Percentiles rank a stretch among this genome's conserved stretches.
These are phyloP conservation scores for Sciaenops ocellatus DNA, from an alignment of 2,797 vertebrate species.

Conservation along the genomic window DNA sequence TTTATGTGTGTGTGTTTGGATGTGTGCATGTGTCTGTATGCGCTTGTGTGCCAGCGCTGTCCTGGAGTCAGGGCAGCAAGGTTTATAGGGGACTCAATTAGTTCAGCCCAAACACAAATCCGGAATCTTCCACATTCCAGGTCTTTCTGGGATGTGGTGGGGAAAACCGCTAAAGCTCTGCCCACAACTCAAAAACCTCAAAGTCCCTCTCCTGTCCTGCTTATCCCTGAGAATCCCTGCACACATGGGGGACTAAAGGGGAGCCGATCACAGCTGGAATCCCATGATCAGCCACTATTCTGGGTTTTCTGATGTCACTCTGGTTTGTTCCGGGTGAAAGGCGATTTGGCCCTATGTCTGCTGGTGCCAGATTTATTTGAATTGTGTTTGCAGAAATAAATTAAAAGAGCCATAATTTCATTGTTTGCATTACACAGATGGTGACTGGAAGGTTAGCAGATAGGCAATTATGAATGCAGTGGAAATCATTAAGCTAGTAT, in stretches of 20 bases:
- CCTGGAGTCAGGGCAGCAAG: slow-evolving; percentile 77
- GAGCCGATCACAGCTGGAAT: slow-evolving; percentile 78
- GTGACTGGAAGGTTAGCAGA: slow-evolving; percentile 16
- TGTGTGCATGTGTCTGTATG: slow-evolving; percentile 3
- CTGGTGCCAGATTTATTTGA: slow-evolving; percentile 46
- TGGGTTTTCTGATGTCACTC: slow-evolving; percentile 57
- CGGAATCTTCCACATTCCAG: slow-evolving; percentile 73
- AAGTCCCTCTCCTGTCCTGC: slow-evolving; percentile 71
- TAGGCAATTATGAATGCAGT: slow-evolving; percentile 15
- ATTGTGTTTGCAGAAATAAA: slow-evolving; percentile 50
- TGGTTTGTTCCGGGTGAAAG: slow-evolving; percentile 67
- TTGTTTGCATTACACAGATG: slow-evolving; percentile 25
- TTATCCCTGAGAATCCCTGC: slow-evolving; percentile 81
- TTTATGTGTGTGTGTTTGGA: slow-evolving; percentile 30
- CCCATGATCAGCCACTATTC: slow-evolving; percentile 66
- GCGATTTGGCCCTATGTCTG: slow-evolving; percentile 62
- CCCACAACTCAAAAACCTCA: slow-evolving; percentile 68
- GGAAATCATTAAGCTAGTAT: slow-evolving; percentile 12
- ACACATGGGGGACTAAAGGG: slow-evolving; percentile 62
- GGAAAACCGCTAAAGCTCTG: slow-evolving; percentile 70
- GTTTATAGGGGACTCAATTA: slow-evolving; percentile 84
- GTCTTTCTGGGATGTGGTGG: slow-evolving; percentile 76
- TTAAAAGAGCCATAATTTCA: slow-evolving; percentile 41
- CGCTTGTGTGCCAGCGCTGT: slow-evolving; percentile 62
- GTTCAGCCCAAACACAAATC: slow-evolving; percentile 85